Percentiles rank a stretch among this genome's conserved stretches.
phyloP scores from a whole-genome alignment of 2,888 invertebrate genomes.

The Blomia tropicalis region DNA sequence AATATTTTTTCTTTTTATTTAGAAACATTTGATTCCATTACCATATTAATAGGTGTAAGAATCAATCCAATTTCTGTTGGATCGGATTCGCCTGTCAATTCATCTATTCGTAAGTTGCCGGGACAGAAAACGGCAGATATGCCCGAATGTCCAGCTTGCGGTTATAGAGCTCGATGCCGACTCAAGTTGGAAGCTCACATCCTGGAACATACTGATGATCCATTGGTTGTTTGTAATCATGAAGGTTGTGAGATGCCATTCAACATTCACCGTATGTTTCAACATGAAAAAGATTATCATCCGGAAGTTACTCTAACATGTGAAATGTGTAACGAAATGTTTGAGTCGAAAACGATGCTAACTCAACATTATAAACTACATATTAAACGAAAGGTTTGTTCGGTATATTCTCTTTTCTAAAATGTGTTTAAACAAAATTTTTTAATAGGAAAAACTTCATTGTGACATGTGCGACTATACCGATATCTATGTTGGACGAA shows the following conservation, averaged over 20 bases:
- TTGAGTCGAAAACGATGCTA: conserved; percentile 2
- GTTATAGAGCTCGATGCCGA: neutral
- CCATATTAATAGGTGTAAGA: too few relatives aligned
- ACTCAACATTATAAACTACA: conserved; percentile 15
- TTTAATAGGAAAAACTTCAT: neutral
- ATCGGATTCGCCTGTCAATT: too few relatives aligned
- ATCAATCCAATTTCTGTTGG: too few relatives aligned
- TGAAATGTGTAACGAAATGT: conserved; percentile 14
- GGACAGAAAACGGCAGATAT: neutral
- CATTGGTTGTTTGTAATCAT: conserved; percentile 16
- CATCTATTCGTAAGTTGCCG: conserved; percentile 9
- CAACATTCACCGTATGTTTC: neutral
- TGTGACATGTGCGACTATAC: conserved; percentile 15
- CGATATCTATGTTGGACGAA: conserved; percentile 3
- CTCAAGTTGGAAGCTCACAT: conserved; percentile 6
- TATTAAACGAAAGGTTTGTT: neutral
- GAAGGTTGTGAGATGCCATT: neutral
- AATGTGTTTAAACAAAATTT: neutral
- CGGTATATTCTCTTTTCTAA: neutral
- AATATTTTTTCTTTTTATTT: neutral
- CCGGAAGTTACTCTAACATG: conserved; percentile 4
- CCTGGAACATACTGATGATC: conserved; percentile 7
- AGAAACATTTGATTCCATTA: too few relatives aligned
- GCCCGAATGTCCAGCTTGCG: conserved; percentile 12
- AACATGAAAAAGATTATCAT: conserved; percentile 15